A percentile compares a stretch with the other conserved stretches of the same genome.
Evolutionary conservation across 2,888 invertebrate species (phyloP).

Genomic region (Clostera curtula): DNA sequence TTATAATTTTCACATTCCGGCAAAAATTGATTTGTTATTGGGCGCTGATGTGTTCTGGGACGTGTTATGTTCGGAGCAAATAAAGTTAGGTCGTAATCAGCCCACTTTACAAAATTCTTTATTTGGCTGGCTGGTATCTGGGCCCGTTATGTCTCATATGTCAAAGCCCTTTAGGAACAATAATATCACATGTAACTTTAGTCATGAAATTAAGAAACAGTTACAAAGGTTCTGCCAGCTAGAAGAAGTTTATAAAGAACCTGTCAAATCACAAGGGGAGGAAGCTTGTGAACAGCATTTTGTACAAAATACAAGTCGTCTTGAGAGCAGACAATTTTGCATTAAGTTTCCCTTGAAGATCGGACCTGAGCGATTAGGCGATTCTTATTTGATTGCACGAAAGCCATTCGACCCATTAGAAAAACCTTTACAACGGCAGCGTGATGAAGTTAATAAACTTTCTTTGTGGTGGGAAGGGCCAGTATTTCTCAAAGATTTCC

Average conservation of each 20-base stretch:
- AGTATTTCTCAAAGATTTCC: background rate
- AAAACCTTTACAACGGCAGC: conserved; percentile 13
- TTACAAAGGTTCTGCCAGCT: background rate
- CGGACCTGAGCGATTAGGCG: background rate
- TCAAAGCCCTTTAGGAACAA: too few relatives aligned
- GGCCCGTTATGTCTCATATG: background rate
- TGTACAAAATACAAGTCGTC: conserved; percentile 9
- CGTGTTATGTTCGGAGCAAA: background rate
- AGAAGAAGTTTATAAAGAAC: background rate
- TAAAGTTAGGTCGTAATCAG: background rate
- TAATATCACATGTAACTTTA: background rate
- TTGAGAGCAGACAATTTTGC: conserved; percentile 18
- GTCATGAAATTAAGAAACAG: background rate
- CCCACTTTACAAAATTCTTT: background rate
- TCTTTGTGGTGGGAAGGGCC: conserved; percentile 5
- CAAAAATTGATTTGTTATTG: background rate
- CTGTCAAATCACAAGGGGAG: background rate
- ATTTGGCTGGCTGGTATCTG: conserved; percentile 1
- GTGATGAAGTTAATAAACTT: conserved; percentile 3
- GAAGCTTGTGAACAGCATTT: conserved; percentile 10
- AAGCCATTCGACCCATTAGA: conserved; percentile 18
- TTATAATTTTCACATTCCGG: background rate
- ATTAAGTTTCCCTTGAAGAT: conserved; percentile 12
- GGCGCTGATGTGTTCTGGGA: background rate
- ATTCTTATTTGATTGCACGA: conserved; percentile 12